Base-by-base conservation (phyloP, 2,113 vertebrate genomes). In the Vulpes lagopus region DNA sequence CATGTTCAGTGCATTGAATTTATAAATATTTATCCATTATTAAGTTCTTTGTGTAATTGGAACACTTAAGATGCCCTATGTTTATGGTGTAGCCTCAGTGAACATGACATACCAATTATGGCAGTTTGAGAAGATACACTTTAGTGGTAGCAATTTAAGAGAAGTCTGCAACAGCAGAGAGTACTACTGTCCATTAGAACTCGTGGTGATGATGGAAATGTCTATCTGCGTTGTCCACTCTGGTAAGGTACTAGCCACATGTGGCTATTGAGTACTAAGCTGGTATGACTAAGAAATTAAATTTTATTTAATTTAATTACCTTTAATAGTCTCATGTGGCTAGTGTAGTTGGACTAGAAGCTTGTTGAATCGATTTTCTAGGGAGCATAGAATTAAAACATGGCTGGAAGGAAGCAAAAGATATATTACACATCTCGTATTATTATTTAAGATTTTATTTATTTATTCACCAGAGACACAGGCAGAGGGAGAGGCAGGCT, bases 301-400 rank as follows among this genome's bases (percentile, higher is more conserved):
- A 64, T 89, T 95, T 91, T 93, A 67, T 94, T 32, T 92, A 67
- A 43, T 73, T 89, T 76, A 91, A 89, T 88, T 96, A 32, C 43
- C 60, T 55, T 82, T 85, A 83, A 83, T 95, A 94, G 16, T 92
- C 62, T 49, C 14, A 55, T n/a, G 49, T 96, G 32, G 38, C 62
- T n/a, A 27, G 57, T 91, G 15, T n/a, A 57, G 11, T 91, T 76
- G 71, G 1, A 71, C 14, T 76, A 55, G 81, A 59, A 71, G 8
- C 76, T 32, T 85, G 49, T 55, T 84, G 32, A 89, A 69, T 85
- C 32, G 51, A 0, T 92, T 89, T 94, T 59, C 43, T 78, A 76
- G 19, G 74, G 32, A 95, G 16, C 67, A 12, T 16, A 65, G 5
- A 95, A 76, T 93, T 85, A 91, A 89, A 93, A 81, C 86, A 43